Conservation (phyloP, 2,113 vertebrate species). For the Oreochromis niloticus region DNA sequence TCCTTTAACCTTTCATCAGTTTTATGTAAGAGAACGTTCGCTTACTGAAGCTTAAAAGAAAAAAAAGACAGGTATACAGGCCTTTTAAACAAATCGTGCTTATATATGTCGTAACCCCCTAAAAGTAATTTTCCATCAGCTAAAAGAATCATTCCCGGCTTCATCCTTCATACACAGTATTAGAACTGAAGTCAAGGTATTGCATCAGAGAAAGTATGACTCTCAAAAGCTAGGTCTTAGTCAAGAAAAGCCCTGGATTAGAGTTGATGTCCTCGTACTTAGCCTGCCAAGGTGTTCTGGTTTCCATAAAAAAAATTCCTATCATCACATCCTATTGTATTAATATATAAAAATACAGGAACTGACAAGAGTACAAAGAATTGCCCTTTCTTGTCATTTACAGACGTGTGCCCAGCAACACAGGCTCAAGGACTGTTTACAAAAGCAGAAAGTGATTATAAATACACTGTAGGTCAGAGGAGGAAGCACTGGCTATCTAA, state of each 20-base stretch:
- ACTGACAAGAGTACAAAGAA: not conserved
- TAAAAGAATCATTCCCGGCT: fast-evolving
- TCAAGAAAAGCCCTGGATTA: not conserved
- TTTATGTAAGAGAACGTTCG: not conserved
- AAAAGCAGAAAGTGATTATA: not conserved
- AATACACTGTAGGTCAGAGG: not conserved
- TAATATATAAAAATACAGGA: not conserved
- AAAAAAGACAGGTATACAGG: not conserved
- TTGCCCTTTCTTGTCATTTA: not conserved
- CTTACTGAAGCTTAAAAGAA: not conserved
- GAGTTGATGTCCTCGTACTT: not conserved
- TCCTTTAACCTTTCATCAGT: not conserved
- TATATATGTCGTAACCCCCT: not conserved
- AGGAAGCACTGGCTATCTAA: not conserved
- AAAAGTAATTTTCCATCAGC: not conserved
- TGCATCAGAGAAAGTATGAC: not conserved
- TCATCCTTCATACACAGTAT: not conserved
- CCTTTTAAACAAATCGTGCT: not conserved
- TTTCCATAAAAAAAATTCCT: not conserved
- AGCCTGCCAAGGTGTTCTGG: not conserved
- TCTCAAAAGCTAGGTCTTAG: not conserved
- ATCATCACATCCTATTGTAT: not conserved
- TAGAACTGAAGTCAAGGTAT: not conserved
- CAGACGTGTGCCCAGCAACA: not conserved
- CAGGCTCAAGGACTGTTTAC: not conserved